These are phyloP conservation scores for Trichopoda pennipes DNA, from an alignment of 2,888 invertebrate genomes.

Conservation along the genomic window DNA sequence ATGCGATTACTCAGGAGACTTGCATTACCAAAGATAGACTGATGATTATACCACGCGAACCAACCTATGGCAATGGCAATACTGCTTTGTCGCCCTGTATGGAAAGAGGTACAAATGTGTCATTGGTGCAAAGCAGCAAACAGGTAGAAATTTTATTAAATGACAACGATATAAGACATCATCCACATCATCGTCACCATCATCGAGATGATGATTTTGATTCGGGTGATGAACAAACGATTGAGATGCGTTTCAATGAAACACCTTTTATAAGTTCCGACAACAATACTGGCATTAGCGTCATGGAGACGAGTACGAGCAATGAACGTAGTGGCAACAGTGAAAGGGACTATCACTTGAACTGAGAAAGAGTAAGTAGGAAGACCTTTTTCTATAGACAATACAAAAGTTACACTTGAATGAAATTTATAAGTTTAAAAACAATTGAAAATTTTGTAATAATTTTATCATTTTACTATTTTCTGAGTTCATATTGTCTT, in stretches of 20 bases:
- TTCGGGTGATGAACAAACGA: slow-evolving; percentile 78
- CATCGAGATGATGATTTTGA: slow-evolving; percentile 73
- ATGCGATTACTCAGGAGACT: slow-evolving; percentile 78
- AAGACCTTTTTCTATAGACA: too few species aligned
- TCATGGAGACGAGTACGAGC: slow-evolving; percentile 75
- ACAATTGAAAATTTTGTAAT: too few species aligned
- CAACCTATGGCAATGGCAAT: slow-evolving; percentile 78
- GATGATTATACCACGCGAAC: slow-evolving; percentile 78
- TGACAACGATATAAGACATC: slow-evolving; percentile 71
- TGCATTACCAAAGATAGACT: slow-evolving; percentile 75
- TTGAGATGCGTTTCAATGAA: slow-evolving; percentile 79
- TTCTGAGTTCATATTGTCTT: too few species aligned
- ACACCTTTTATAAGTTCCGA: slow-evolving; percentile 80
- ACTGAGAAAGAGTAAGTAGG: slow-evolving; percentile 78
- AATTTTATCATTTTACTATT: too few species aligned
- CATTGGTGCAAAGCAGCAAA: slow-evolving; percentile 72
- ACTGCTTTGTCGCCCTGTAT: slow-evolving; percentile 74
- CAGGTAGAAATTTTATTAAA: slow-evolving; percentile 75
- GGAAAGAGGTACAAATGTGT: slow-evolving; percentile 68
- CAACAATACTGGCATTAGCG: slow-evolving; percentile 77
- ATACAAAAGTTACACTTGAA: too few species aligned
- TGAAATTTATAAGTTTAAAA: too few species aligned
- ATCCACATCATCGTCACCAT: slow-evolving; percentile 64
- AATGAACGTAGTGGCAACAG: slow-evolving; percentile 68
- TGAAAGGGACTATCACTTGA: slow-evolving; percentile 66